Base-by-base conservation (phyloP, 2,888 invertebrate species). In the Drosophila peninsularis region DNA sequence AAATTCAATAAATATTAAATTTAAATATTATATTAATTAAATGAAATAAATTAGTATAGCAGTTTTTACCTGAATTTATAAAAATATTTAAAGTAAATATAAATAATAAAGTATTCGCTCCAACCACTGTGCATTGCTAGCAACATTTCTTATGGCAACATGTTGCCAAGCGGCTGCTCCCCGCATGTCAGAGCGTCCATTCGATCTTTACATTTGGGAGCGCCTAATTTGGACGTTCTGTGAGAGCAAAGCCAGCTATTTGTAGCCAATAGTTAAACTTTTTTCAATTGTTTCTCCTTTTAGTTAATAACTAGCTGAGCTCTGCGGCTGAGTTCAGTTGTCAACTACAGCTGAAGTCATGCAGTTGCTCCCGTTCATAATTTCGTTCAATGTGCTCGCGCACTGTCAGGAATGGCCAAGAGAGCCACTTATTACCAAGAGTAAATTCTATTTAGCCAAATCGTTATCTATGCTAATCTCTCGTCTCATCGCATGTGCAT, bases 101-200 rank as follows among this genome's bases (percentile, higher is more conserved):
- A 30, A 50, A 19, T 37, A 13, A n/a, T 34, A 1, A 14, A 36
- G 2, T 19, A 1, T 11, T 49, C 17, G 24, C 21, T 17, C 1
- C 32, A 24, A 32, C 58, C 71, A 78, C 65, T 58, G 78, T 74
- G 49, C 87, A 78, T 66, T 78, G 71, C 74, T 86, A 66, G 86
- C 79, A 75, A 75, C 82, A 82, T 82, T 84, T 79, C 79, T 70
- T 78, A 68, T 70, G 79, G 45, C 76, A 70, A 66, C 70, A 74
- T 74, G 61, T 65, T 74, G 70, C 44, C 50, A 50, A 58, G 77
- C 66, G 75, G 65, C 71, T 74, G 71, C 30, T 67, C 32, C 30
- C 65, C 62, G 41, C 42, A 61, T 62, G 61, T 32, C 63, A 62
- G 24, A 69, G 17, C 41, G 61, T 73, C 62, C 74, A 62, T 65